Evolutionary conservation across 2,888 invertebrate genomes (phyloP).

Genomic region (Syrphus vitripennis): DNA sequence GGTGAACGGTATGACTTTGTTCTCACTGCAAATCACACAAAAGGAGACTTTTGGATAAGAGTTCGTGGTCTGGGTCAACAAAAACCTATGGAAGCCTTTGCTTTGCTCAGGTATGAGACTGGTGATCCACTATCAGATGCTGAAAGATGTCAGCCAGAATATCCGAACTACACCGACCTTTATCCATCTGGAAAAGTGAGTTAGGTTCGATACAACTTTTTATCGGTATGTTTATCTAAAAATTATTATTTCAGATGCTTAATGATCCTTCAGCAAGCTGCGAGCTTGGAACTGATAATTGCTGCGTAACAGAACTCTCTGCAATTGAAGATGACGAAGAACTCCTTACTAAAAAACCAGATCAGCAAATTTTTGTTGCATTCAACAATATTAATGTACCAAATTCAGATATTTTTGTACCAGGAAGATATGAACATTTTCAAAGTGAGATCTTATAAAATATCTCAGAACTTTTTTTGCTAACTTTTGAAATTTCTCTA

Average conservation of each 20-base stretch:
- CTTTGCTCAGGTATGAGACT: conserved; percentile 73
- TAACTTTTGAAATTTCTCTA: conserved; percentile 7
- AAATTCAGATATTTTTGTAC: conserved; percentile 72
- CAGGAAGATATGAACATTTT: conserved; percentile 74
- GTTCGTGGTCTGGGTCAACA: conserved; percentile 72
- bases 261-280: conserved; percentile 75
- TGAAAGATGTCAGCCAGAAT: conserved; percentile 49
- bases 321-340: conserved; percentile 64
- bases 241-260: conserved; percentile 61
- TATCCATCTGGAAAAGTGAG: conserved; percentile 67
- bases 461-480: background rate
- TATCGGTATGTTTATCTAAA: background rate
- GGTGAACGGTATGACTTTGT: conserved; percentile 83
- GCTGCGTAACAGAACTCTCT: conserved; percentile 72
- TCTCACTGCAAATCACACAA: conserved; percentile 79
- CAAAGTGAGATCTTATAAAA: conserved; percentile 72
- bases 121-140: conserved; percentile 12
- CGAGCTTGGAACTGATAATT: conserved; percentile 33
- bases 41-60: conserved; percentile 76
- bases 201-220: background rate
- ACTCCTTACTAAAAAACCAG: conserved; percentile 72
- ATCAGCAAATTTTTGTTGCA: conserved; percentile 74
- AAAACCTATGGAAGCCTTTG: conserved; percentile 73
- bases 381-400: conserved; percentile 74
- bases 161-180: conserved; percentile 62